Evolutionary conservation across 2,113 vertebrate species (phyloP), one percentile per base, ranked within the genome.

Genomic region (Ammospiza nelsoni): DNA sequence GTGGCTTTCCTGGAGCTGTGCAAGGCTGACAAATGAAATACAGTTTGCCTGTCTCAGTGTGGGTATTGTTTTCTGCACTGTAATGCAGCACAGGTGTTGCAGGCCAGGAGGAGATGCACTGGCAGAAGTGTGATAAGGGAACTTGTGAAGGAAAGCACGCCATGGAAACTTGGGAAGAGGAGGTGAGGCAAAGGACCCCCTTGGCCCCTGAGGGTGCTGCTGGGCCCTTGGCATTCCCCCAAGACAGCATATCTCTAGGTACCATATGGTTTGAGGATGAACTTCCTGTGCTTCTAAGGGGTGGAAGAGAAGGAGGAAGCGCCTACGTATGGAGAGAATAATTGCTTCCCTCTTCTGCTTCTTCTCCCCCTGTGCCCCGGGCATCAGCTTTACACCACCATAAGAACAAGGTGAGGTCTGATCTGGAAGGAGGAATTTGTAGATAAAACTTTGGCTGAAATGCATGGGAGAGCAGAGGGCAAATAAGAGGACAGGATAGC

Each of bases 221-320:
- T 37, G 89, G 89, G 66, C 84, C 66, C 84, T 90, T 94, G 87
- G 92, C 79, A 12, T 54, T 90, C 68, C 85, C 93, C 85, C 92
- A 95, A 90, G 90, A 78, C 57, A 71, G 76, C 22, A 0, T 90
- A 96, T 90, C 92, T 92, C 61, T 74, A 95, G 96, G 85, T 91
- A 84, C 79, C 94, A 96, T 92, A 88, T 96, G 94, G 93, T 97
- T 95, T 95, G 79, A 84, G 76, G 85, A 91, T 86, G 85, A 90
- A 35, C 72, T 97, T 96, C 95, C 96, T 93, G 92, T 61, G 73
- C 92, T 93, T 93, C 94, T 90, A 55, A 91, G 57, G 73, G 73
- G 65, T 93, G 76, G 61, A 95, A 93, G 57, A 68, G 83, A 81
- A 93, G 79, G 72, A 95, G 92, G 94, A 97, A 96, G 85, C 0